These are phyloP conservation scores for Smutsia temminckii DNA, from an alignment of 2,797 vertebrate genomes.

Conservation along the genomic window DNA sequence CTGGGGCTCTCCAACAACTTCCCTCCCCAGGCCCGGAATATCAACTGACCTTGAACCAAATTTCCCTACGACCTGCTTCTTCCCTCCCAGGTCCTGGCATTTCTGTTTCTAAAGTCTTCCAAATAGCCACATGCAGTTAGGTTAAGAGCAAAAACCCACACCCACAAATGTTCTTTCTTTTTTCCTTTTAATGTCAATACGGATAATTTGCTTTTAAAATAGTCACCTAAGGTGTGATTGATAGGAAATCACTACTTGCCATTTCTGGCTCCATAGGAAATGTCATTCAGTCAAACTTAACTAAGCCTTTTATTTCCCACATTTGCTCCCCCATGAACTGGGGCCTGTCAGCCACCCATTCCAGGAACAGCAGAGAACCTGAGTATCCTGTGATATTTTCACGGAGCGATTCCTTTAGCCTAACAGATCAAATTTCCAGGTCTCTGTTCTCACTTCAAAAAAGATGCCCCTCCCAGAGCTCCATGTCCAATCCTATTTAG, in stretches of 20 bases:
- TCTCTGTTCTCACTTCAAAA: slow-evolving; percentile 46
- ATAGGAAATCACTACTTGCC: slow-evolving; percentile 75
- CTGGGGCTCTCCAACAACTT: background rate
- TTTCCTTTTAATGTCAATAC: slow-evolving; percentile 42
- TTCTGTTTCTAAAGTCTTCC: slow-evolving; percentile 11
- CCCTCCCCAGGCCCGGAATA: background rate
- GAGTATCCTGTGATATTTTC: slow-evolving; percentile 40
- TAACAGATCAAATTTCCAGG: slow-evolving; percentile 52
- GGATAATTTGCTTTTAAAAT: slow-evolving; percentile 51
- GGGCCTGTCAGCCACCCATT: slow-evolving; percentile 32
- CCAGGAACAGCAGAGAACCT: slow-evolving; percentile 36
- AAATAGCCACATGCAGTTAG: slow-evolving; percentile 19
- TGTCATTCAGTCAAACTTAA: slow-evolving; percentile 70
- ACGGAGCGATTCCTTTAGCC: slow-evolving; percentile 44
- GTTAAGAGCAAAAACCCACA: background rate
- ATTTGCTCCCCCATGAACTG: slow-evolving; percentile 39
- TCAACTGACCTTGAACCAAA: background rate
- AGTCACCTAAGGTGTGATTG: slow-evolving; percentile 73
- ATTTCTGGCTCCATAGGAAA: slow-evolving; percentile 59
- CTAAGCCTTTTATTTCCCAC: slow-evolving; percentile 64
- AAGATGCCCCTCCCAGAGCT: background rate
- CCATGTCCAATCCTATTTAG: background rate
- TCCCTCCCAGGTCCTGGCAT: slow-evolving; percentile 9
- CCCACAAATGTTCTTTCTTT: slow-evolving; percentile 24
- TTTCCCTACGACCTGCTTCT: slow-evolving; percentile 9